phyloP scores from a whole-genome alignment of 2,888 invertebrate species.

The Gari tellinella region DNA sequence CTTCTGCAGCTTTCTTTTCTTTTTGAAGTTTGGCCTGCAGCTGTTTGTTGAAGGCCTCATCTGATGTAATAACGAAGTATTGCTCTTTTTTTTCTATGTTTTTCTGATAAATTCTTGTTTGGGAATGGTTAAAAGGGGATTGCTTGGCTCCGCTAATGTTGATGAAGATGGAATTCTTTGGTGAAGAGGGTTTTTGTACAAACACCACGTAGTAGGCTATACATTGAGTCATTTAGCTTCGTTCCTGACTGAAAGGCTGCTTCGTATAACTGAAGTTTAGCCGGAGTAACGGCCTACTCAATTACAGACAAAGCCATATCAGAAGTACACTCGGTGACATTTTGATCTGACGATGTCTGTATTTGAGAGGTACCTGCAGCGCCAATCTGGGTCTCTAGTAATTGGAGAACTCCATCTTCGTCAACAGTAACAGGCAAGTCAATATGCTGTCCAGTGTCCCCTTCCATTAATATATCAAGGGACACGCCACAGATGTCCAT shows the following conservation, averaged over 20 bases:
- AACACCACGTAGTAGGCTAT: neutral
- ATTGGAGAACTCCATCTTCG: neutral
- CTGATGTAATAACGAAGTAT: conserved; percentile 4
- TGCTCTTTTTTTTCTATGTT: conserved; percentile 7
- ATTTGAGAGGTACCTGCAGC: no score
- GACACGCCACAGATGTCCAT: no score
- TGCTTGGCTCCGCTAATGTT: neutral
- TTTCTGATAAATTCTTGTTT: neutral
- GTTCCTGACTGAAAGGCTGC: neutral
- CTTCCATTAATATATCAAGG: no score
- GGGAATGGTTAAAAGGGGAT: neutral
- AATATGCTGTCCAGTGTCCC: neutral
- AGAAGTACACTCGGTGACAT: conserved; percentile 20
- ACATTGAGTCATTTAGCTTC: neutral
- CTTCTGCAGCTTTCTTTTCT: neutral
- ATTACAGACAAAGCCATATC: conserved; percentile 16
- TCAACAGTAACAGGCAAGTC: neutral
- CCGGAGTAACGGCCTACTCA: conserved; percentile 6
- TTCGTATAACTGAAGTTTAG: neutral
- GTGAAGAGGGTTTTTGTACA: neutral
- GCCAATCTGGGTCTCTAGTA: no score
- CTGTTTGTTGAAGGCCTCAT: conserved; percentile 6
- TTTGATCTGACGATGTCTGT: neutral
- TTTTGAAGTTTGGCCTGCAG: neutral
- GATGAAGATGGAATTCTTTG: neutral